Evolutionary conservation across 1,140 invertebrate species (phyloP), one percentile per base, ranked within the genome.

Genomic region (Euura saliciscinereae): DNA sequence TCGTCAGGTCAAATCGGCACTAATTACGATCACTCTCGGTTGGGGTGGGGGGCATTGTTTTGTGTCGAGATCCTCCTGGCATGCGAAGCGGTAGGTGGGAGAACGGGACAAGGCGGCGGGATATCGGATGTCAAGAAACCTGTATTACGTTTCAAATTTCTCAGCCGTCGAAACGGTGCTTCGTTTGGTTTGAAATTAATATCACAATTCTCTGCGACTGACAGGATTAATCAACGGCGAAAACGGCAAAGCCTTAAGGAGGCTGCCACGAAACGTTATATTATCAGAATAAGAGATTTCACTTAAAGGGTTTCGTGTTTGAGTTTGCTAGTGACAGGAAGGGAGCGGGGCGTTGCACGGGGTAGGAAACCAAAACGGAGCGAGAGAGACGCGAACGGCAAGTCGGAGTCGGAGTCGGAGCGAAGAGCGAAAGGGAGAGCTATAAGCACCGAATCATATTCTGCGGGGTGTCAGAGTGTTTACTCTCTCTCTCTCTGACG

Each of bases 221-320:
- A 88, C 86, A 87, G 86, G 82, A 82, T 85, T 88, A 88, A 88
- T 88, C 86, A 87, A 79, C 80, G 73, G 78, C 75, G 80, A 82
- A 82, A 81, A 80, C 77, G 81, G 77, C 79, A 79, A 82, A 77
- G 77, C 51, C 51, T 59, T 59, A 59, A 59, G 51, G 51, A 5
- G 28, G 28, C 28, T 28, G 28, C 28, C 28, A 28, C 78, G 83
- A 80, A 85, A 86, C 78, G 79, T 81, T 85, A 84, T 67, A 67
- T 59, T 85, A 87, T 86, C 85, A 80, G 83, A 87, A 87, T 87
- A 87, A 87, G 85, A 88, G 85, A 86, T 86, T 87, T 86, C 83
- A 86, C 84, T 87, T 87, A 87, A 86, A 88, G 85, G 86, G 86
- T 87, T 87, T 87, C 84, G 77, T 82, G 83, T 85, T 85, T 84